Base-by-base conservation (phyloP, 2,888 invertebrate species). In the Hirtodrosophila histrioides region DNA sequence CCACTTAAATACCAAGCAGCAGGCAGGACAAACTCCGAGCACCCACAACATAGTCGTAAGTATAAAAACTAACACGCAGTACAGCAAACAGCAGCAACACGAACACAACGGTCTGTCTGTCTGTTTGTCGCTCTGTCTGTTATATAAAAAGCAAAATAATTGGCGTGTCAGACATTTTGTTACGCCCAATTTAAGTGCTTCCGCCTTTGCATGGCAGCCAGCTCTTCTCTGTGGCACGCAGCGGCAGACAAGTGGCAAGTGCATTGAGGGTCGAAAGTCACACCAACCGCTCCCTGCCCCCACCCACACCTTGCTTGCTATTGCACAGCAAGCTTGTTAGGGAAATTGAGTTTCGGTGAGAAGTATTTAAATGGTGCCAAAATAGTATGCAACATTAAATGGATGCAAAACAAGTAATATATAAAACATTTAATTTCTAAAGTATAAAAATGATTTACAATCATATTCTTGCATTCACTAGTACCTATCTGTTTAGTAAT, bases 131-230 rank as follows among this genome's bases (percentile, higher is more conserved):
- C 49, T 50, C 37, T 48, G 57, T 44, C 56, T 69, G 60, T 71
- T 78, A 73, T 84, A 86, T 78, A 78, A 75, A 85, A 86, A 82
- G 82, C 58, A 83, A 85, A 86, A 83, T 83, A 83, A 83, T 83
- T 83, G 83, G 87, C 83, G 77, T 86, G 87, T 86, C 83, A 83
- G 83, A 83, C 83, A 86, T 86, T 83, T 86, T 85, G 83, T 82
- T 81, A 82, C 82, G 83, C 83, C 80, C 80, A 85, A 81, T 81
- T 86, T 81, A 81, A 81, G 83, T 86, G 86, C 71, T 81, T 86
- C 86, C 83, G 74, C 58, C 63, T 71, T 71, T 75, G 64, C 64
- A 66, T 68, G 68, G 58, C 45, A 60, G 62, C 40, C 36, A 66
- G 56, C 62, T 65, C 33, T 10, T 43, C 46, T 39, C 39, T 23